Evolutionary conservation across 92 coral and sea anemone genomes (phyloP), one percentile per base, ranked within the genome.

Genomic region (Pocillopora meandrina): DNA sequence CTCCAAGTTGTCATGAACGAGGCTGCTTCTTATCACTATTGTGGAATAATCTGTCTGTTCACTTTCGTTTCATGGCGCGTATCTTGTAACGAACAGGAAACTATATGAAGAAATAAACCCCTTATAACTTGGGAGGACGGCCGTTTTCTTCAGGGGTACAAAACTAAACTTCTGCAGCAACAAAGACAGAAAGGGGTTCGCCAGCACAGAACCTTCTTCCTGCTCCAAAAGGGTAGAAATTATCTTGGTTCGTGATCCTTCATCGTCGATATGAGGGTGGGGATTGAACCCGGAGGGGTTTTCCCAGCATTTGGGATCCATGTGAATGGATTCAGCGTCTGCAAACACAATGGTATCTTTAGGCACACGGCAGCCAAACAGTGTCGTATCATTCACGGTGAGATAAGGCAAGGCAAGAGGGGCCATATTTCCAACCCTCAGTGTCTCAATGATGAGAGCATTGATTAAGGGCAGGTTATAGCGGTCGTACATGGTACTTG

Each of bases 131-230:
- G 10, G 88, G 95, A 10, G 87, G 90, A 55, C 60, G 56, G 11
- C 89, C 92, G 26, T 92, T 92, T 66, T 85, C 94, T 3, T 88
- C 86, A 21, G 80, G 77, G 21, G n/a, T n/a, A 68, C 9, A 26
- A 92, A 89, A n/a, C 87, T 86, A 73, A 71, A 92, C 84, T 74
- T 71, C 3, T 92, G 89, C 14, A 92, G 76, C 87, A 92, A 64
- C 68, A 80, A 82, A 9, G 92, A 71, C 60, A 86, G 88, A 83
- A 92, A 91, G 70, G 2, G 91, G 33, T 61, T 87, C 91, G 23
- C 94, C 94, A 9, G 91, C 88, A 34, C 94, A 91, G 55, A 81
- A 81, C 8, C 98, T 87, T n/a, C 92, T 82, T 19, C 98, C 98
- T 55, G 93, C 95, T 21, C 89, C 78, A 71, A 91, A 94, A 12